phyloP scores from a whole-genome alignment of 2,888 invertebrate genomes.

The Drosophila mayaguana region DNA sequence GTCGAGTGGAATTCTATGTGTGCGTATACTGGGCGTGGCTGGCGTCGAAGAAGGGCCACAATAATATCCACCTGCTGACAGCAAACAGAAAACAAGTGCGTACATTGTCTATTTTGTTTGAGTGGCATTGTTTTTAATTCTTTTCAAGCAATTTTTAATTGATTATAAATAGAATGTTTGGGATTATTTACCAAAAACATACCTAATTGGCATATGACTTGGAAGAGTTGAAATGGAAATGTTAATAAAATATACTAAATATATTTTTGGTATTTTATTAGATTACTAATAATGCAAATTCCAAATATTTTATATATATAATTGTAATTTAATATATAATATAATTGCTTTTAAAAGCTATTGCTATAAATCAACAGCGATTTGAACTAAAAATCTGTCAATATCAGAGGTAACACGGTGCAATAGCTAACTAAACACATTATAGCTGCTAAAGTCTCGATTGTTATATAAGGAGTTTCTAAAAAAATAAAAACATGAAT shows the following conservation, averaged over 20 bases:
- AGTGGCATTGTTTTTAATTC: not conserved
- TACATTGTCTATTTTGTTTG: not conserved
- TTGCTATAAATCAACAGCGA: too few relatives aligned
- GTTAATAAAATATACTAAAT: not conserved
- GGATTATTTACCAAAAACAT: not conserved
- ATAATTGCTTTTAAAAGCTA: too few relatives aligned
- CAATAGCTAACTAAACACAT: too few relatives aligned
- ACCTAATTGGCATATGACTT: not conserved
- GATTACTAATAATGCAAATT: too few relatives aligned
- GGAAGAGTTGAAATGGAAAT: not conserved
- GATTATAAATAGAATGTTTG: not conserved
- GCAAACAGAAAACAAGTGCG: conserved; percentile 8
- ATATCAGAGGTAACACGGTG: too few relatives aligned
- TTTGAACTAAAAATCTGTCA: too few relatives aligned
- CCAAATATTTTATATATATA: too few relatives aligned
- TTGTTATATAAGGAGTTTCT: too few relatives aligned
- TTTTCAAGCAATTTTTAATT: not conserved
- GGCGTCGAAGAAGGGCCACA: not conserved
- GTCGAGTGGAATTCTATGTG: conserved; percentile 23
- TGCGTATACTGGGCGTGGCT: not conserved
- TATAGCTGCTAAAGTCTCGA: too few relatives aligned
- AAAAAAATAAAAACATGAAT: too few relatives aligned
- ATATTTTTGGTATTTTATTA: too few relatives aligned
- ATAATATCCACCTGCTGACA: conserved; percentile 26
- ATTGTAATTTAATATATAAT: too few relatives aligned